Evolutionary conservation across 1,140 invertebrate genomes (phyloP).

Genomic region (Branchinecta lindahli): DNA sequence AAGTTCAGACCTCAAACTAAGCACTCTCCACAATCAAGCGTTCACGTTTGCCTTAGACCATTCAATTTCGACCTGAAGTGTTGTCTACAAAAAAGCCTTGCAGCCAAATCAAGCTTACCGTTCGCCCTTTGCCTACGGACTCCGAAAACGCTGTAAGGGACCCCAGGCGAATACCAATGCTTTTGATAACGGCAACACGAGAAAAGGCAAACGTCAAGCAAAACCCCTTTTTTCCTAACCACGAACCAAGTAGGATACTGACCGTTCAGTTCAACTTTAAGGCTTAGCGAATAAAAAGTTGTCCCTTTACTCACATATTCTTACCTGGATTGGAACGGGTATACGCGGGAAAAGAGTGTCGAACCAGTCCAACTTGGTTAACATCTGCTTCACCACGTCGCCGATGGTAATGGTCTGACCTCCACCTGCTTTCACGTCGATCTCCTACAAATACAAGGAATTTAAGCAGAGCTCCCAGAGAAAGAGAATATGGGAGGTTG

Average conservation of each 20-base stretch:
- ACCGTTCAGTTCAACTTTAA: background rate
- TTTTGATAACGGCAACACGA: background rate
- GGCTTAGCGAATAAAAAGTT: background rate
- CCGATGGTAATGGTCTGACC: constrained; percentile 89
- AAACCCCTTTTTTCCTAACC: background rate
- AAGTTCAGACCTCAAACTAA: too few relatives aligned
- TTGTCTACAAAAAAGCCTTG: too few relatives aligned
- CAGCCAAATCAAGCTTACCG: too few relatives aligned
- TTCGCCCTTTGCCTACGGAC: too few relatives aligned
- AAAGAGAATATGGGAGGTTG: constrained; percentile 14
- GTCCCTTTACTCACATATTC: background rate
- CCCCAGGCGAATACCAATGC: background rate
- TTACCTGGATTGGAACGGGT: constrained; percentile 92
- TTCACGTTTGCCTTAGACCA: too few relatives aligned
- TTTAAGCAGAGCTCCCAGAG: constrained; percentile 12
- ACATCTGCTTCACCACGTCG: constrained; percentile 76
- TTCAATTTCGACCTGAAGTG: too few relatives aligned
- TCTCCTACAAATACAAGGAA: constrained; percentile 40
- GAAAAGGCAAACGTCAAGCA: background rate
- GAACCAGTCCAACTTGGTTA: constrained; percentile 95
- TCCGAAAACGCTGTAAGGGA: background rate
- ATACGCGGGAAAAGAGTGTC: constrained; percentile 95
- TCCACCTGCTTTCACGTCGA: constrained; percentile 93
- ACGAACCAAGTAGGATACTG: background rate
- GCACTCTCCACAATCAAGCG: too few relatives aligned